Percentiles rank a stretch among this genome's conserved stretches.
Conservation (phyloP, 2,888 invertebrate species). For the Zhengitettix transpicula region DNA sequence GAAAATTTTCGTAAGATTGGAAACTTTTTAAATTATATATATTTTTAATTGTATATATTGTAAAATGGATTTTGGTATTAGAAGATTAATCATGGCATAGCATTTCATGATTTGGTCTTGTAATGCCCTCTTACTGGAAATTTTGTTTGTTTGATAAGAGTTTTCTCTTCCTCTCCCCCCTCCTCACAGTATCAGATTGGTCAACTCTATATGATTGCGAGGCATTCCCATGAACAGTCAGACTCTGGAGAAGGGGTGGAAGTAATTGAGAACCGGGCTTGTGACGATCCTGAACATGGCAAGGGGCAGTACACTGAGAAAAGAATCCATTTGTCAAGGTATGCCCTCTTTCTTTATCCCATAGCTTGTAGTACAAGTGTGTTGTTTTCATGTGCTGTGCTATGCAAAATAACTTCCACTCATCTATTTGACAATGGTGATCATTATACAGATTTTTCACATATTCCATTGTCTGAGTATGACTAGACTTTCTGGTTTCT, state of each 20-base stretch:
- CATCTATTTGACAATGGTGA: no score
- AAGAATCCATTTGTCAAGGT: conserved; percentile 78
- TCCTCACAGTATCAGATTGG: conserved; percentile 67
- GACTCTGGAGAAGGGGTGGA: conserved; percentile 83
- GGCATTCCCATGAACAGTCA: conserved; percentile 83
- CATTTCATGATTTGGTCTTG: neutral
- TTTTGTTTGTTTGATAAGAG: neutral
- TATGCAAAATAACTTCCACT: no score
- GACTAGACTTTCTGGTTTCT: no score
- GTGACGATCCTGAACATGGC: conserved; percentile 62
- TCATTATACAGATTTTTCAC: no score
- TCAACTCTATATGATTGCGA: conserved; percentile 87
- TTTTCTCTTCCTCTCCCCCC: conserved; percentile 1
- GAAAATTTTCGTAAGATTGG: no score
- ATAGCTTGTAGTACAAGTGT: no score
- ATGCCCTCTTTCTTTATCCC: neutral
- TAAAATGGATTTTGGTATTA: neutral
- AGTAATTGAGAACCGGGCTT: conserved; percentile 67
- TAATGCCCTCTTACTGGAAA: neutral
- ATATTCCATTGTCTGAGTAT: no score
- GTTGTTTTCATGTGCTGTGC: no score
- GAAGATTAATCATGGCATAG: no score
- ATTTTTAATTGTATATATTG: neutral
- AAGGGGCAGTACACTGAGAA: conserved; percentile 82
- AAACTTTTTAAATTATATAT: no score